phyloP scores from a whole-genome alignment of 1,140 invertebrate genomes.

The Caenorhabditis remanei region DNA sequence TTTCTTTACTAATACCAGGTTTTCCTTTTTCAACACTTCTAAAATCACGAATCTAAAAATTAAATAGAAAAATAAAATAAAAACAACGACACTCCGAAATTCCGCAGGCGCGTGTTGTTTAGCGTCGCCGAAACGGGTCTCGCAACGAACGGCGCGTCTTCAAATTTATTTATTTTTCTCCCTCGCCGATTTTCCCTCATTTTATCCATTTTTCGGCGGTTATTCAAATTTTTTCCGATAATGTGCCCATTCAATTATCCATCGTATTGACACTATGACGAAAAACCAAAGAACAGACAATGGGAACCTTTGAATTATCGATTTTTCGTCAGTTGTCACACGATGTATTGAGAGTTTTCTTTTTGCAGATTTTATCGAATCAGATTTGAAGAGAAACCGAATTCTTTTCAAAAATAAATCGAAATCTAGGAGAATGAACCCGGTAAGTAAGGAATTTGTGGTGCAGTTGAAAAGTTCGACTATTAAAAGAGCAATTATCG shows the following conservation, averaged over 20 bases:
- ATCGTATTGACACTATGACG: not conserved
- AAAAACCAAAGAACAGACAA: not conserved
- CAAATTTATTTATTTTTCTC: not conserved
- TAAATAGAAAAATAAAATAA: not conserved
- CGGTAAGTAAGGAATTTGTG: not conserved
- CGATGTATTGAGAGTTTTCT: too few relatives aligned
- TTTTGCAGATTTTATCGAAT: conserved; percentile 16
- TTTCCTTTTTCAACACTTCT: not conserved
- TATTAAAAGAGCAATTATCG: too few relatives aligned
- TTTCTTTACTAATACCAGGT: not conserved
- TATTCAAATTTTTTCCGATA: not conserved
- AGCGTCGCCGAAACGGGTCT: not conserved
- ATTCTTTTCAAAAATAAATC: not conserved
- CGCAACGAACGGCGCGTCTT: conserved; percentile 35
- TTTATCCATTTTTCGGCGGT: not conserved
- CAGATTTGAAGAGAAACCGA: not conserved
- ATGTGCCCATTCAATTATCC: not conserved
- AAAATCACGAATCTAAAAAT: not conserved
- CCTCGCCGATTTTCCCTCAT: not conserved
- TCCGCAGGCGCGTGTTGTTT: not conserved
- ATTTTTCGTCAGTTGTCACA: not conserved
- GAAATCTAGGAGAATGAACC: not conserved
- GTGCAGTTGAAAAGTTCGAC: too few relatives aligned
- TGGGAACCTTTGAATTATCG: not conserved
- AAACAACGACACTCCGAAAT: conserved; percentile 17